Conservation (phyloP, 1,140 invertebrate genomes). For the Trachymyrmex cornetzi region DNA sequence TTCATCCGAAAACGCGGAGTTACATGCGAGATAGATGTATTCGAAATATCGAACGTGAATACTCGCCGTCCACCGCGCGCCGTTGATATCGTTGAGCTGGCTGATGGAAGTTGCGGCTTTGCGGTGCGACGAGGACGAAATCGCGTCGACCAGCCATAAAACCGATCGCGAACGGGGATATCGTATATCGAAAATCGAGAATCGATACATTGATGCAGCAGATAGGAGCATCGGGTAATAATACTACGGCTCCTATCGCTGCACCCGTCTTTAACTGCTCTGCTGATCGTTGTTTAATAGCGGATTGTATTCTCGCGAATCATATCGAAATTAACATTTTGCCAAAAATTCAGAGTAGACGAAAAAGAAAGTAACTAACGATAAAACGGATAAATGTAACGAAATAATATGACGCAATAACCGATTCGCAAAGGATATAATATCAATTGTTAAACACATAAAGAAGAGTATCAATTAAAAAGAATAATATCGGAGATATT, state of each 20-base stretch:
- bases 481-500: background rate
- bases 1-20: slow-evolving; percentile 39
- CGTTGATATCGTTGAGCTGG: slow-evolving; percentile 46
- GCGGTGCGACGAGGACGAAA: slow-evolving; percentile 60
- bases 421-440: background rate
- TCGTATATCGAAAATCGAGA: slow-evolving; percentile 68
- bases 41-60: slow-evolving; percentile 58
- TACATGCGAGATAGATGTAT: slow-evolving; percentile 45
- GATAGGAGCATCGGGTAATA: slow-evolving; percentile 58
- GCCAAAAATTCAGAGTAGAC: background rate
- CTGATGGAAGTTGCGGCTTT: slow-evolving; percentile 65
- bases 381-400: background rate
- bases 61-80: slow-evolving; percentile 21
- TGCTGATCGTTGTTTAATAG: slow-evolving; percentile 24
- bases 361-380: background rate
- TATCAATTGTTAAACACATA: background rate
- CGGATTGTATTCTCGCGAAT: slow-evolving; percentile 20
- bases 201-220: slow-evolving; percentile 62
- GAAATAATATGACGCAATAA: background rate
- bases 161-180: slow-evolving; percentile 45
- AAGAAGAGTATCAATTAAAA: background rate
- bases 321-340: slow-evolving; percentile 37
- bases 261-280: slow-evolving; percentile 45
- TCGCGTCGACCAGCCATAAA: slow-evolving; percentile 64
- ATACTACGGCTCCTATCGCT: slow-evolving; percentile 34